Base-by-base conservation (phyloP, 2,888 invertebrate genomes). In the Sicus ferrugineus region DNA sequence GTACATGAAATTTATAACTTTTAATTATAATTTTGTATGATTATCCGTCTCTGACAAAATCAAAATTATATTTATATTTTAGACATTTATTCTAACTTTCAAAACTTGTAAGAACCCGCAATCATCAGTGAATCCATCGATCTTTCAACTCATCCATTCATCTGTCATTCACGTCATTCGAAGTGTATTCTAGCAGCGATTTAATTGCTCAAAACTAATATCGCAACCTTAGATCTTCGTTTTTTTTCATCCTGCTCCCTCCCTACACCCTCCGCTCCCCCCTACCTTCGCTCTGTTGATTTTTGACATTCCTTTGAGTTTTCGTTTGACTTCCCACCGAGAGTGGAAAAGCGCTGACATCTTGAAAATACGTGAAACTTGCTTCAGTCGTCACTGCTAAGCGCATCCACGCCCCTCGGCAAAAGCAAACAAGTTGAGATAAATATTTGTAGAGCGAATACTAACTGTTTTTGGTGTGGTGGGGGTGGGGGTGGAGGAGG, bases 401-500 rank as follows among this genome's bases (percentile, higher is more conserved):
- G n/a, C n/a, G n/a, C 59, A 16, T 14, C 23, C 31, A 11, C 28
- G 30, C 9, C 46, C 16, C 23, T 31, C 50, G 19, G 9, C 19
- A 52, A 54, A 34, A 34, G 14, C 65, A 67, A 67, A 67, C 58
- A 58, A 67, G 67, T 67, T 67, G 48, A 67, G 59, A 67, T 48
- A 67, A 67, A 67, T 67, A 67, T 67, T 67, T 67, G 58, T 19
- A 48, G 31, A 67, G 30, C n/a, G n/a, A n/a, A n/a, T n/a, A n/a
- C n/a, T n/a, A n/a, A n/a, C n/a, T 21, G 65, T 52, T 65, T 65
- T 52, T 6, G 19, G 21, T 63, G 21, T 21, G 9, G 19, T 46
- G n/a, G n/a, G 5, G 31, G 28, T 7, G 30, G 31, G 28, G 58
- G 28, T 5, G 58, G 28, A 48, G 46, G 58, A 28, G 26, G 46